Evolutionary conservation across 1,140 invertebrate species (phyloP).

Genomic region (Coptotermes formosanus): DNA sequence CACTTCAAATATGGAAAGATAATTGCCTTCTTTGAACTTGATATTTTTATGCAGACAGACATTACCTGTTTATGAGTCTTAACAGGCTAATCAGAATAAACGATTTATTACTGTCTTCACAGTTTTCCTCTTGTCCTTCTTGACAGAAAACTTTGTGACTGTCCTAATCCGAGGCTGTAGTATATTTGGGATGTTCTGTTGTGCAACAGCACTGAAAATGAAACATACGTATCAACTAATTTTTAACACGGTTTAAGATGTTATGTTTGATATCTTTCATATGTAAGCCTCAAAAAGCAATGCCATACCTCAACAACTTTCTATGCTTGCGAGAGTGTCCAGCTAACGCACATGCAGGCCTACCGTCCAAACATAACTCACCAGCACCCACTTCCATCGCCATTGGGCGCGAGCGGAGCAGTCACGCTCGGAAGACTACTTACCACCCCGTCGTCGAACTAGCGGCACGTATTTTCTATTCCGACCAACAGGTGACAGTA

Average conservation of each 20-base stretch:
- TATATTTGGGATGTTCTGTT: background rate
- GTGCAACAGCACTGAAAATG: background rate
- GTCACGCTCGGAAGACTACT: no score
- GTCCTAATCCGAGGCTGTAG: constrained; percentile 46
- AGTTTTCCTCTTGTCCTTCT: constrained; percentile 71
- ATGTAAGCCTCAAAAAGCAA: background rate
- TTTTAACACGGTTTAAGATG: background rate
- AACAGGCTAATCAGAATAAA: constrained; percentile 80
- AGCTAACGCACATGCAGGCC: no score
- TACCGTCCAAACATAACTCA: no score
- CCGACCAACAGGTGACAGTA: no score
- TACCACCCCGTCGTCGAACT: no score
- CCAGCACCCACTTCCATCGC: no score
- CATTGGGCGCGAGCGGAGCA: no score
- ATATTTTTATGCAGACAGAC: no score
- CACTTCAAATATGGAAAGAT: no score
- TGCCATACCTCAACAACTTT: background rate
- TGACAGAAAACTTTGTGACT: constrained; percentile 68
- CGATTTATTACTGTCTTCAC: constrained; percentile 68
- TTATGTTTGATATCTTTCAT: background rate
- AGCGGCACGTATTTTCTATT: no score
- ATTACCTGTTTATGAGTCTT: constrained; percentile 35
- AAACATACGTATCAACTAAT: background rate
- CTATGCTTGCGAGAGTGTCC: no score
- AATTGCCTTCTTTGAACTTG: no score